A percentile compares a stretch with the other conserved stretches of the same genome.
Conservation (phyloP, 2,797 vertebrate genomes). For the Melanotaenia boesemani region DNA sequence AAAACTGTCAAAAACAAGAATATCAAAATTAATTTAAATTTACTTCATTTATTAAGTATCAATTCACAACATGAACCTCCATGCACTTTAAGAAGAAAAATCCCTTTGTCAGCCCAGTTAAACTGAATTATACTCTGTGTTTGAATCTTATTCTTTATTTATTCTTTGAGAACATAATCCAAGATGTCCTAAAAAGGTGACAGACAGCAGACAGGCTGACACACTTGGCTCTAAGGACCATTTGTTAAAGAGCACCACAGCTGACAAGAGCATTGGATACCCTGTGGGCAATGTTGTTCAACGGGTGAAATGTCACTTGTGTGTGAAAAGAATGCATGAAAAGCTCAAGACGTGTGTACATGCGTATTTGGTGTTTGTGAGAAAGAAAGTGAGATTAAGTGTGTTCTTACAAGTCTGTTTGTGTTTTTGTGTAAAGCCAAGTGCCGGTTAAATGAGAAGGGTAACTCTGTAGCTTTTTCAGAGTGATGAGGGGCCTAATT, state of each 20-base stretch:
- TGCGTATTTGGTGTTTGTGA: slow-evolving; percentile 10
- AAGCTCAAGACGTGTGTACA: slow-evolving; percentile 21
- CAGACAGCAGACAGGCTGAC: slow-evolving; percentile 1
- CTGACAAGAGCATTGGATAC: slow-evolving; percentile 21
- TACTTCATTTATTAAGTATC: no score
- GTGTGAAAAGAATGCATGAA: slow-evolving; percentile 28
- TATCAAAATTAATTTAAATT: no score
- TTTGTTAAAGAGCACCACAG: slow-evolving; percentile 20
- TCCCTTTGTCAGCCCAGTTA: no score
- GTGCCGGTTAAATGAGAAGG: slow-evolving; percentile 66
- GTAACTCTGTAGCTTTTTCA: slow-evolving; percentile 71
- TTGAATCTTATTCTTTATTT: background rate
- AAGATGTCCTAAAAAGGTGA: slow-evolving; percentile 1
- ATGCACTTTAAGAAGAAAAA: no score
- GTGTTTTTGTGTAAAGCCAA: slow-evolving; percentile 39
- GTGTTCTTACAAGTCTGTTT: slow-evolving; percentile 49
- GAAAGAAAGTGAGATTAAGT: slow-evolving; percentile 51
- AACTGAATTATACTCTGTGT: no score
- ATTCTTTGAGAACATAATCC: background rate
- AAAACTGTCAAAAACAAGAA: no score
- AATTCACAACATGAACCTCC: no score
- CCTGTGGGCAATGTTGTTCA: background rate
- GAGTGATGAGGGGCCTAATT: slow-evolving; percentile 69
- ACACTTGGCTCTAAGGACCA: background rate
- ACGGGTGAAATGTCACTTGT: slow-evolving; percentile 44